Evolutionary conservation across 2,888 invertebrate genomes (phyloP), one percentile per base, ranked within the genome.

Genomic region (Camptogramma bilineatum): DNA sequence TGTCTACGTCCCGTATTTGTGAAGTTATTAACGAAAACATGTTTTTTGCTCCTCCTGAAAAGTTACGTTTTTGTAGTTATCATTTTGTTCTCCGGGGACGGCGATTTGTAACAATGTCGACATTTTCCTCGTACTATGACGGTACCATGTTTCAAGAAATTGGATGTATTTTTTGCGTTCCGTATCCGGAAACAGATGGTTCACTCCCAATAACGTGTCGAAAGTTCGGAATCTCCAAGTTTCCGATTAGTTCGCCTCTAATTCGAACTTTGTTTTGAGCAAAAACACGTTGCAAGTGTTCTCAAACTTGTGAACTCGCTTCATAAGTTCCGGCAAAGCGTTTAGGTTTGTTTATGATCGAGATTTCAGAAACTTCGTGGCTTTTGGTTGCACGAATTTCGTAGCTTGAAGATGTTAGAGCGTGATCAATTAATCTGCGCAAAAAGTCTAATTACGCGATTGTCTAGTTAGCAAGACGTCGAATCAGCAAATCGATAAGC

Each of bases 201-300:
- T 60, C 62, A 57, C 57, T 66, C 62, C 58, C 56, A 68, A 69
- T 70, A 71, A 64, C 65, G 55, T 66, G 68, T 72, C 54, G 52
- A 31, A 80, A 80, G 77, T 80, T 77, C 39, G 52, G 58, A 69
- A 69, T 71, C 68, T 70, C 65, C 63, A 73, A 81, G 75, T 79
- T 80, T 62, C 66, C 73, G 77, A 81, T 81, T 80, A 81, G 79
- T 81, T 81, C 52, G 50, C 61, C 57, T 60, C 68, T 70, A 73
- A 77, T 73, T 66, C 73, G 61, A 75, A 71, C 76, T 73, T 73
- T 68, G 68, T 69, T 67, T 69, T 46, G 53, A 73, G 77, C 73
- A 80, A 80, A 80, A 80, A 80, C 77, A 74, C 66, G 73, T 64
- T 74, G 72, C 77, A 69, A 71, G 73, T 73, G 64, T 58, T 61